Conservation (phyloP, 2,888 invertebrate genomes). For the Campoplex nolae region DNA sequence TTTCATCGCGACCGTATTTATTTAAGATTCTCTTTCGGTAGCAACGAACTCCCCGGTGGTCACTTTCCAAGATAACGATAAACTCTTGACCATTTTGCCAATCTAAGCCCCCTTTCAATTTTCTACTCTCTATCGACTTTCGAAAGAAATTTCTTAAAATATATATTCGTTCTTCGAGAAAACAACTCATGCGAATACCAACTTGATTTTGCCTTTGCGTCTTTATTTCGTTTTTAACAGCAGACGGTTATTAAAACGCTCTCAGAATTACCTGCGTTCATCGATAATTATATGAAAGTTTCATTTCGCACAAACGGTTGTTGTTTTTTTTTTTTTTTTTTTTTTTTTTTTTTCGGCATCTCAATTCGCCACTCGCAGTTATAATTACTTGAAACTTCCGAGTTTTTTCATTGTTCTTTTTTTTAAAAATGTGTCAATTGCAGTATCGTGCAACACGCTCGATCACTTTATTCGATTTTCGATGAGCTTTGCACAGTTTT, state of each 20-base stretch:
- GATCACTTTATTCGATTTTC: too few species aligned
- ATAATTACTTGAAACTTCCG: too few species aligned
- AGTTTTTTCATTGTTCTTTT: too few species aligned
- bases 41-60: constrained; percentile 29
- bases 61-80: constrained; percentile 9
- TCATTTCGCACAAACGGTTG: background rate
- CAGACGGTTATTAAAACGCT: background rate
- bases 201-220: background rate
- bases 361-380: too few species aligned
- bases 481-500: background rate
- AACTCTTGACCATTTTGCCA: background rate
- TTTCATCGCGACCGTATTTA: constrained; percentile 14
- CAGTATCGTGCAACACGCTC: too few species aligned
- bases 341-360: too few species aligned
- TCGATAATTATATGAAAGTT: background rate
- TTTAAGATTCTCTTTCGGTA: constrained; percentile 30
- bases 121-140: background rate
- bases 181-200: background rate
- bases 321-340: too few species aligned
- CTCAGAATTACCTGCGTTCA: background rate
- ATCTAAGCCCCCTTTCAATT: background rate
- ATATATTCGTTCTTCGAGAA: background rate
- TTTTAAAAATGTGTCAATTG: too few species aligned
- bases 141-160: background rate
- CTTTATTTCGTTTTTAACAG: background rate